Evolutionary conservation across 1,140 invertebrate genomes (phyloP).

Genomic region (Mya arenaria): DNA sequence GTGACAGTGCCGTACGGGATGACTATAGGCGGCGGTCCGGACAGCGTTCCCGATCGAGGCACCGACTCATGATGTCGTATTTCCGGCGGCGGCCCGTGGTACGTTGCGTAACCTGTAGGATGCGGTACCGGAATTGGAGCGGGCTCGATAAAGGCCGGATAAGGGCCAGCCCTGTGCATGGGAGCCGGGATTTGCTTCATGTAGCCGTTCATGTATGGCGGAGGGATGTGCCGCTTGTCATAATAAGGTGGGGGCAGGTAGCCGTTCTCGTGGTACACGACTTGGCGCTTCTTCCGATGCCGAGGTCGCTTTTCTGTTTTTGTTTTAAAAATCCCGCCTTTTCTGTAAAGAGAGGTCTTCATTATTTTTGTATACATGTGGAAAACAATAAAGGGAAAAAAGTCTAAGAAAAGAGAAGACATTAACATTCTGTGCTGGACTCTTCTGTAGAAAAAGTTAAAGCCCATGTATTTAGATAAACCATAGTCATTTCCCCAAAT

Average conservation of each 20-base stretch:
- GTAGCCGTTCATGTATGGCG: conserved; percentile 15
- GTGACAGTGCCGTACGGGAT: conserved; percentile 32
- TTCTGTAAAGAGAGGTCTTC: not conserved
- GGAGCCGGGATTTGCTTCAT: not conserved
- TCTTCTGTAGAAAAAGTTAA: too few species aligned
- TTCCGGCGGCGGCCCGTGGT: conserved; percentile 38
- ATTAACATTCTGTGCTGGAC: too few species aligned
- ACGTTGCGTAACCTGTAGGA: conserved; percentile 5
- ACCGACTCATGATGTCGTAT: not conserved
- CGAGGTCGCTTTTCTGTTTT: not conserved
- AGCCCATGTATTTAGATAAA: too few species aligned
- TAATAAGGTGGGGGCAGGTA: conserved; percentile 5
- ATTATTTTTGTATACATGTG: too few species aligned
- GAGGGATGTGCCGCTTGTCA: not conserved
- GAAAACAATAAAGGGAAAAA: too few species aligned
- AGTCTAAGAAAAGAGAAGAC: too few species aligned
- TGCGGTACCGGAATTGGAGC: not conserved
- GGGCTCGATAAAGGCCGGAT: not conserved
- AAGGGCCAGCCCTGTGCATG: not conserved
- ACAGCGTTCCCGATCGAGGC: conserved; percentile 1
- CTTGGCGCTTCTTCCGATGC: not conserved
- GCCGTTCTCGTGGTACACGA: not conserved
- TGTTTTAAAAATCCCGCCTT: not conserved
- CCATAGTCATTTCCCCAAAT: too few species aligned
- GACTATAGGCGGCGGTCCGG: conserved; percentile 36